phyloP scores from a whole-genome alignment of 2,113 vertebrate species.

The Psittacara wagleri region DNA sequence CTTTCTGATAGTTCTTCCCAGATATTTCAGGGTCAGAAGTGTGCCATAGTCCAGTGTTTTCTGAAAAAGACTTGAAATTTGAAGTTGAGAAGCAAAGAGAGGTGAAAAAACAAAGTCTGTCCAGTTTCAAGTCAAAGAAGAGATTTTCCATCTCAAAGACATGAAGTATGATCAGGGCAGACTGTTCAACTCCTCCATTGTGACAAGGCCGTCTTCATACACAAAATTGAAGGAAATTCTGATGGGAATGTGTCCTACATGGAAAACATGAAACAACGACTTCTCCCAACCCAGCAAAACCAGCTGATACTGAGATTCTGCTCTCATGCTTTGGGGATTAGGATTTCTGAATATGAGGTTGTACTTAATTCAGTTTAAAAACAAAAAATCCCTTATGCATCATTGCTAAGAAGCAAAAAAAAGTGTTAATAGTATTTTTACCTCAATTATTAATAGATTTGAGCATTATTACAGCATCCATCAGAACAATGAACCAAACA shows the following conservation, averaged over 20 bases:
- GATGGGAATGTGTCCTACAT: neutral
- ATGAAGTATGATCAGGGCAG: slow-evolving; percentile 22
- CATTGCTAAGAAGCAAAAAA: neutral
- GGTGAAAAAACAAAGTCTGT: slow-evolving; percentile 70
- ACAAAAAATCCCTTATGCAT: neutral
- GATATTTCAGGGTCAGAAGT: slow-evolving; percentile 75
- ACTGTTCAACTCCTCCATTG: neutral
- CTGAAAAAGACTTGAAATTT: slow-evolving; percentile 75
- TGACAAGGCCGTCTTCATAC: neutral
- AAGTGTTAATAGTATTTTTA: neutral
- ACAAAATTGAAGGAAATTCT: neutral
- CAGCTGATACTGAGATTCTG: neutral
- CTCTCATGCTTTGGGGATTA: neutral
- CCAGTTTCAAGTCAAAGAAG: slow-evolving; percentile 66
- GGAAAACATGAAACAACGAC: neutral
- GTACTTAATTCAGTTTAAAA: neutral
- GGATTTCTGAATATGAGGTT: neutral
- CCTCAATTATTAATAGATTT: neutral
- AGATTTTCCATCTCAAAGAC: neutral
- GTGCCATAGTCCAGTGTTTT: slow-evolving; percentile 57
- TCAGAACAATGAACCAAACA: neutral
- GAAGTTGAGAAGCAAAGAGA: slow-evolving; percentile 78
- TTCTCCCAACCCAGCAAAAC: neutral
- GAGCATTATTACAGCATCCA: neutral
- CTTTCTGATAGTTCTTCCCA: slow-evolving; percentile 69